phyloP scores from a whole-genome alignment of 2,113 vertebrate species.

The Hyaena hyaena region DNA sequence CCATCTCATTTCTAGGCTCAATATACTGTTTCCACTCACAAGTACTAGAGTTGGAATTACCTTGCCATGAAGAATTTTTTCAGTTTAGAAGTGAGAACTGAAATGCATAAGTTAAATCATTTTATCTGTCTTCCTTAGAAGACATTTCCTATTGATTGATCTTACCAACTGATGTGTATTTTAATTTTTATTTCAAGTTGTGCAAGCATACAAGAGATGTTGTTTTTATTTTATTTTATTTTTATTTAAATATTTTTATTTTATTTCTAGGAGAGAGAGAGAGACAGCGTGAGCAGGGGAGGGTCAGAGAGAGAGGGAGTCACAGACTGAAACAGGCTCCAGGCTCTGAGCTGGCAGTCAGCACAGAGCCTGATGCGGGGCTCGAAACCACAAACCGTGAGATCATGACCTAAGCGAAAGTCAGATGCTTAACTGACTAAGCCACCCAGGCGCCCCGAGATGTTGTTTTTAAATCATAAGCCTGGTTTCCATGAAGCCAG shows the following conservation, averaged over 20 bases:
- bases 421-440: no score
- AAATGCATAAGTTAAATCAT: neutral
- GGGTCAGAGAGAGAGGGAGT: no score
- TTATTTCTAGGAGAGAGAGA: no score
- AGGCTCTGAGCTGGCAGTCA: no score
- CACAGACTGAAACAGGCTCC: no score
- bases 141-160: constrained; percentile 34
- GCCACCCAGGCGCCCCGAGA: neutral
- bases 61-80: neutral
- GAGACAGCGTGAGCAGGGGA: no score
- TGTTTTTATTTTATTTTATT: neutral
- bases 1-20: neutral
- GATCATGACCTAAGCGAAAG: no score
- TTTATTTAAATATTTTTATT: no score
- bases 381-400: no score
- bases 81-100: neutral
- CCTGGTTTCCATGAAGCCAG: constrained; percentile 43
- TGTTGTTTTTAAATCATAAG: constrained; percentile 44
- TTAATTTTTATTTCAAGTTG: constrained; percentile 41
- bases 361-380: no score
- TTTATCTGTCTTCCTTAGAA: constrained; percentile 37
- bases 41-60: neutral
- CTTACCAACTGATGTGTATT: neutral
- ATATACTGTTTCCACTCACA: neutral
- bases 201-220: neutral